Conservation (phyloP, 2,113 vertebrate genomes). For the Canis aureus region DNA sequence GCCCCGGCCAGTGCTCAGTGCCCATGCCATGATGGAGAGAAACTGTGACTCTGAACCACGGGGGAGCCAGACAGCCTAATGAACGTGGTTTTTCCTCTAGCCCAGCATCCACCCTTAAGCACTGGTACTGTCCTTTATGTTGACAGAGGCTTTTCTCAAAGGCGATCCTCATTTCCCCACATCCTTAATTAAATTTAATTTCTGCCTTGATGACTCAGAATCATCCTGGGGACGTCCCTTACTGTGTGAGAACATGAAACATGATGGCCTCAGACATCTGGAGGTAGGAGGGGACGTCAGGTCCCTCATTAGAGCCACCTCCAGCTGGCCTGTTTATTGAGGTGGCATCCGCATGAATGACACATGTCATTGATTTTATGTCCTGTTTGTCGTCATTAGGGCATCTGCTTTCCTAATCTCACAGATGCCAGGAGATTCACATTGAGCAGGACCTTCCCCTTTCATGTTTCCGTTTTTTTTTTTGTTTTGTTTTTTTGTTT, state of each 20-base stretch:
- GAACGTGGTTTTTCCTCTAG: fast-evolving
- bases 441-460: not conserved
- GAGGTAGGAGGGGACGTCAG: not conserved
- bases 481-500: not conserved
- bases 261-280: not conserved
- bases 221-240: not conserved
- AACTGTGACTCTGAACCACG: not conserved
- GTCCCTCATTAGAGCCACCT: not conserved
- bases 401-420: not conserved
- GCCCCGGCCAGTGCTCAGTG: fast-evolving
- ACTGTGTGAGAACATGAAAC: not conserved
- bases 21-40: fast-evolving
- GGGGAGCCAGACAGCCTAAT: not conserved
- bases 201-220: conserved; percentile 43
- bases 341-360: not conserved
- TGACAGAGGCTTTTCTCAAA: not conserved
- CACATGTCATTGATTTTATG: not conserved
- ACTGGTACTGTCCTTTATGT: not conserved
- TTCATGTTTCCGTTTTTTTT: not conserved
- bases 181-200: conserved; percentile 15
- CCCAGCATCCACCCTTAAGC: not conserved
- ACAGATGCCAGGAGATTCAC: not conserved
- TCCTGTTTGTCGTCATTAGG: not conserved
- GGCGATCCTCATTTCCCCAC: not conserved
- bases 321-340: not conserved